Percentiles rank a stretch among this genome's conserved stretches.
phyloP scores from a whole-genome alignment of 1,140 invertebrate species.

The Heliothis virescens region DNA sequence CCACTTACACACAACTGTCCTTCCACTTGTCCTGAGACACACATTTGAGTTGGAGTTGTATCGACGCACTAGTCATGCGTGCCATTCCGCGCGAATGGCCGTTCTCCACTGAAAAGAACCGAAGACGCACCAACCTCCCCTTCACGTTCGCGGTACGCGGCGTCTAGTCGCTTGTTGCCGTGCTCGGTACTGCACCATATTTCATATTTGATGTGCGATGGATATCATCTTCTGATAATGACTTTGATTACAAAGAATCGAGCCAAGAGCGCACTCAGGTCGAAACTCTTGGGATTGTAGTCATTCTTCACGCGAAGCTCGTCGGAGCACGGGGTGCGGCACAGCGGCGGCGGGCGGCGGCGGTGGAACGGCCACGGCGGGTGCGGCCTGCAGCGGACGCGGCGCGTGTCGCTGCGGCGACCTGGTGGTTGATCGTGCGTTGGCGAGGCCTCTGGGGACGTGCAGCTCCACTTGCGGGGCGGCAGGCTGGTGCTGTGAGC shows the following conservation, averaged over 20 bases:
- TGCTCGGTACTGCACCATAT: slow-evolving; percentile 99
- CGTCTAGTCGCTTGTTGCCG: slow-evolving; percentile 97
- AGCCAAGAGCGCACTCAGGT: slow-evolving; percentile 93
- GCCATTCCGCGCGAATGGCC: slow-evolving; percentile 99
- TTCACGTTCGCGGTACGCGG: slow-evolving; percentile 95
- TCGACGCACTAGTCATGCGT: slow-evolving; percentile 98
- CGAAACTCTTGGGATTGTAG: slow-evolving; percentile 98
- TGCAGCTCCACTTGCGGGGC: too few relatives aligned
- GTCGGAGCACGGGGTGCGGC: slow-evolving; percentile 92
- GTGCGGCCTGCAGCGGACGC: slow-evolving; percentile 59
- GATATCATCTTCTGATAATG: slow-evolving; percentile 99
- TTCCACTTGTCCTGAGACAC: slow-evolving; percentile 98
- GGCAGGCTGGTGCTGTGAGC: too few relatives aligned
- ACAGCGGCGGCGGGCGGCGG: slow-evolving; percentile 58
- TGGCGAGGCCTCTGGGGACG: too few relatives aligned
- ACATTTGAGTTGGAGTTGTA: slow-evolving; percentile 95
- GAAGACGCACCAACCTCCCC: slow-evolving; percentile 94
- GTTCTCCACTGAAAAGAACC: slow-evolving; percentile 98
- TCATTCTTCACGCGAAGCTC: slow-evolving; percentile 97
- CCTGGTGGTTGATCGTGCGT: too few relatives aligned
- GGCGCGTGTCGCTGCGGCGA: slow-evolving; percentile 52
- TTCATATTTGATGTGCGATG: slow-evolving; percentile 99
- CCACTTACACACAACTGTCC: slow-evolving; percentile 98
- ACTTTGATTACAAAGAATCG: slow-evolving; percentile 99
- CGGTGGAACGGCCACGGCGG: slow-evolving; percentile 60